phyloP scores from a whole-genome alignment of 2,113 vertebrate genomes.

The Corynorhinus townsendii region DNA sequence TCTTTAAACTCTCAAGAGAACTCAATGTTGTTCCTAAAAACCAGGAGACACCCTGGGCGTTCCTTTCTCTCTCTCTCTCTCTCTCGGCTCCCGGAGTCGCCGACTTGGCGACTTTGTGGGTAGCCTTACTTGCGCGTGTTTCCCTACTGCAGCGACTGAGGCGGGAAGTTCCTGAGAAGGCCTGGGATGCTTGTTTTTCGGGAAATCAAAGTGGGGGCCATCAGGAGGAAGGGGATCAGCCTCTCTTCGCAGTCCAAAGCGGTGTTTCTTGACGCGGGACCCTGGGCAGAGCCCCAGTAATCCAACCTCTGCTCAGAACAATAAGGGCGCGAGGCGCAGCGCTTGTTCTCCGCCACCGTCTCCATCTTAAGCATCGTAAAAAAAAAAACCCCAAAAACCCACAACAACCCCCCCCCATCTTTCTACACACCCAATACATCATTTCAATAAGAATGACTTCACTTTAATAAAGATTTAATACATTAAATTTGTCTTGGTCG shows the following conservation, averaged over 20 bases:
- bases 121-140: not conserved
- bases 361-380: not conserved
- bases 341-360: not conserved
- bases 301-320: not conserved
- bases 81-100: not conserved
- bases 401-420: not conserved
- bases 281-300: not conserved
- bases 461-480: slow-evolving; percentile 76
- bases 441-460: slow-evolving; percentile 65
- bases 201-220: not conserved
- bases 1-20: not conserved
- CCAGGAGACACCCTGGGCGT: not conserved
- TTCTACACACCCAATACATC: slow-evolving; percentile 60
- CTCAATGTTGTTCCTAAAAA: not conserved
- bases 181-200: not conserved
- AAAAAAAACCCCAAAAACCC: no score
- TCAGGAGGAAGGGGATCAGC: not conserved
- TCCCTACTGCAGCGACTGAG: not conserved
- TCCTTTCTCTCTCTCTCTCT: not conserved
- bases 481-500: slow-evolving; percentile 69
- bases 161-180: not conserved
- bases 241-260: not conserved
- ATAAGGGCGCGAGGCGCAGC: not conserved
- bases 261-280: rapidly evolving
- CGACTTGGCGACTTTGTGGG: not conserved